Base-by-base conservation (phyloP, 2,113 vertebrate genomes). In the Hiodon tergisus region DNA sequence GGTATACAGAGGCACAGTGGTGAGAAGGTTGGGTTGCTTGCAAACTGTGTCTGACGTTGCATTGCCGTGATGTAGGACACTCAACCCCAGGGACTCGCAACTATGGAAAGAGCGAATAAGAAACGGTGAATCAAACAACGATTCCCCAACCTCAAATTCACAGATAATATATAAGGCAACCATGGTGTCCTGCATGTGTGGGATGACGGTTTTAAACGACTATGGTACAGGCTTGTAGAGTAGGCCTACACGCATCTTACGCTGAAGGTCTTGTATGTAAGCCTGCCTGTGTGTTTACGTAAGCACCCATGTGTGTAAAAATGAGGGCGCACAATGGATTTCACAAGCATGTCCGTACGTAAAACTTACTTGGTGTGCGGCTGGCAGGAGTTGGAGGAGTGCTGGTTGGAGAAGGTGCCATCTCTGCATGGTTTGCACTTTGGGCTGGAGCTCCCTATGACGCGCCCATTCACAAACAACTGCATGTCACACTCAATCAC, bases 351-450 rank as follows among this genome's bases (percentile, higher is more conserved):
- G 2, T 71, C 6, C 3, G 6, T 2, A 14, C 10, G 73, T 17
- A 52, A 16, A 65, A 83, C 80, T 86, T 76, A 91, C 90, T 57
- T 2, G 51, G 83, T 85, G 66, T 92, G 87, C 31, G 73, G 76
- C 73, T 3, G 61, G 72, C 91, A 92, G 6, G 0, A 52, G 10
- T 84, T 78, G 72, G 5, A 3, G 6, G 79, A 86, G 54, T 0
- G 0, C 1, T n/a, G 74, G 79, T 82, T 54, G 10, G 88, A 92
- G 78, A 89, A 91, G 0, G 67, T 87, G 46, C 87, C 90, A 0
- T 17, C 0, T 0, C 17, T 75, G 76, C 90, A 91, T 0, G 0
- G 1, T 17, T 1, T 2, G 83, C 91, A 92, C 71, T 0, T 77
- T 50, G 87, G 78, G 61, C 88, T 2, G 7, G 58, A 47, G 7